Percentiles rank a stretch among this genome's conserved stretches.
Evolutionary conservation across 2,888 invertebrate genomes (phyloP).

Genomic region (Pecten maximus): DNA sequence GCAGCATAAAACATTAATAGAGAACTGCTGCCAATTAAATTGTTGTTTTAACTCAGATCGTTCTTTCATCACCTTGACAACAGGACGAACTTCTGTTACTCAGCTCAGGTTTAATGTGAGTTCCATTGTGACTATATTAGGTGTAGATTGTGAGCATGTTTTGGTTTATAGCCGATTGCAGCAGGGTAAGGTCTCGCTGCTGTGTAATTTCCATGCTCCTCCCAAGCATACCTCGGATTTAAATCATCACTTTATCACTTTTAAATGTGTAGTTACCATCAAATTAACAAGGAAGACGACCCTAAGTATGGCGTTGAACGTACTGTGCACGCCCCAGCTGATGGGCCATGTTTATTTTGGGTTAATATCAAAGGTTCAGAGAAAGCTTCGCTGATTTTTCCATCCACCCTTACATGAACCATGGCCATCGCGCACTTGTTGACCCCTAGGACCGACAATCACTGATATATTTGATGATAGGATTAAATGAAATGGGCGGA

Average conservation of each 20-base stretch:
- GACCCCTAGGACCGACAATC: background rate
- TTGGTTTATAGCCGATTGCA: constrained; percentile 11
- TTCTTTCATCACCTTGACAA: background rate
- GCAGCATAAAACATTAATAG: background rate
- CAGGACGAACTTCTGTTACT: background rate
- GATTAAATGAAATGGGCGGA: constrained; percentile 18
- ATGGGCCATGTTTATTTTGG: constrained; percentile 7
- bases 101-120: background rate
- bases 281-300: constrained; percentile 30
- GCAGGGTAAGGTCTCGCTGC: background rate
- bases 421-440: background rate
- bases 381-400: constrained; percentile 10
- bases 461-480: constrained; percentile 15
- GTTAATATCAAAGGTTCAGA: constrained; percentile 22
- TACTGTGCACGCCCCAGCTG: constrained; percentile 28
- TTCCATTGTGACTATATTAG: background rate
- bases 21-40: background rate
- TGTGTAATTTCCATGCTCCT: constrained; percentile 7
- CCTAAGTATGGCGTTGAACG: constrained; percentile 17
- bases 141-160: background rate
- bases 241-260: constrained; percentile 13
- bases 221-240: constrained; percentile 24
- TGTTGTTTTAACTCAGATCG: background rate
- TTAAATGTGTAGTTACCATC: constrained; percentile 14
- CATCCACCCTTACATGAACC: constrained; percentile 13